These are phyloP conservation scores for Ferdinandea cuprea DNA, from an alignment of 2,888 invertebrate genomes.

Conservation along the genomic window DNA sequence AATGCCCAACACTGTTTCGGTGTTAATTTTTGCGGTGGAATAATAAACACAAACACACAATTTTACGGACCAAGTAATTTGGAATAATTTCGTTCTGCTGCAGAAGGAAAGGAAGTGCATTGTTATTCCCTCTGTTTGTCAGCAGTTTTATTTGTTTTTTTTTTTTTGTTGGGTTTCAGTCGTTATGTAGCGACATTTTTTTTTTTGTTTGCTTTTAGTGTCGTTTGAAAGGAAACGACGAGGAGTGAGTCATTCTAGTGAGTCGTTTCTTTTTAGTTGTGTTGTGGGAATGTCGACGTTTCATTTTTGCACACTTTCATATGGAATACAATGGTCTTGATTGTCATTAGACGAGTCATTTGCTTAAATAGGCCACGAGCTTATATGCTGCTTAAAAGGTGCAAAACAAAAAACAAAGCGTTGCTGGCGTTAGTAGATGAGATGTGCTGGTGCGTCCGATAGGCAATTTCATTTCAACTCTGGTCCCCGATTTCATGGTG, in stretches of 20 bases:
- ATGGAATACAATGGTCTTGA: too few species aligned
- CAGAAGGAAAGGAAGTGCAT: slow-evolving; percentile 70
- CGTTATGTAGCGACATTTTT: neutral
- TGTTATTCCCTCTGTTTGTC: slow-evolving; percentile 50
- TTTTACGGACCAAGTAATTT: slow-evolving; percentile 55
- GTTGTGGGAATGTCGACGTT: slow-evolving; percentile 23
- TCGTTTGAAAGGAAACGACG: slow-evolving; percentile 58
- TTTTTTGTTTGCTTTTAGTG: slow-evolving; percentile 8
- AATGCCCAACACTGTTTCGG: slow-evolving; percentile 52
- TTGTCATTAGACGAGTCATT: too few species aligned
- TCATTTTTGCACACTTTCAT: slow-evolving; percentile 35
- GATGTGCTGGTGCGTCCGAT: too few species aligned
- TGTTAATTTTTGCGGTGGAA: slow-evolving; percentile 58
- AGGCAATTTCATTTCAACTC: too few species aligned
- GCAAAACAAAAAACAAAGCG: too few species aligned
- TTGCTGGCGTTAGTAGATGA: too few species aligned
- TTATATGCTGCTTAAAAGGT: too few species aligned
- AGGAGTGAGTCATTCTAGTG: slow-evolving; percentile 59
- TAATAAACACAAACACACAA: neutral
- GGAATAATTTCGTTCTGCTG: slow-evolving; percentile 71
- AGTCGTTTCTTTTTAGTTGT: slow-evolving; percentile 32
- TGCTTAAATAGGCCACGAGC: too few species aligned
- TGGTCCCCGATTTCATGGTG: too few species aligned
- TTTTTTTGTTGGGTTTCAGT: neutral
- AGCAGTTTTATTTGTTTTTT: slow-evolving; percentile 29